Evolutionary conservation across 2,797 vertebrate genomes (phyloP), one percentile per base, ranked within the genome.

Genomic region (Lacerta agilis): DNA sequence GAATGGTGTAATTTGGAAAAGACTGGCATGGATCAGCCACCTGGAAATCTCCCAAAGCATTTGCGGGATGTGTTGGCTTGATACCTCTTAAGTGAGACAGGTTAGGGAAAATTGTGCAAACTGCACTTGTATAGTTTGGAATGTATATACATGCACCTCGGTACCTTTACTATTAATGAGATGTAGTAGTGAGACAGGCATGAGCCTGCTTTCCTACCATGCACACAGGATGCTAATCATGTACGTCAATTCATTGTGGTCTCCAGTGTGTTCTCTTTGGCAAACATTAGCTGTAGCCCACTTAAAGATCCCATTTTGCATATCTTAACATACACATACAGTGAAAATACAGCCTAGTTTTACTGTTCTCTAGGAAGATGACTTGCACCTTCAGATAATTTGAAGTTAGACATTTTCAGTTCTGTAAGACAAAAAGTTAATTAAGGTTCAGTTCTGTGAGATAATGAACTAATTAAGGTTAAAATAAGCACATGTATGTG

Each of bases 261-360:
- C 20, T 81, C 25, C 75, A 18, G 49, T 55, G 13, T 55, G 49
- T 55, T 15, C 13, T 72, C 7, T 73, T 80, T 81, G 33, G 25
- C 38, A 29, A 61, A 11, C 38, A 18, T 43, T 80, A 43, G 20
- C 72, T 73, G 27, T n/a, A 36, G 36, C 69, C 55, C 36, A 61
- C 27, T 80, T 55, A 58, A 61, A 80, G 49, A 73, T 25, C 78
- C 66, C 20, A 10, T 61, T 81, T n/a, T 73, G 33, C 23, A 43
- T 78, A 11, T 66, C 11, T 27, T 81, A 81, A 18, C 25, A 6
- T 79, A 58, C 1, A 58, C 3, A 8, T 58, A 10, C n/a, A 10
- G 82, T 81, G 83, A 61, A 72, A 43, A 86, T 72, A 86, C 17
- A 0, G 33, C 55, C n/a, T 69, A 38, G 0, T 0, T 0, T 82